Evolutionary conservation across 2,888 invertebrate species (phyloP), one percentile per base, ranked within the genome.

Genomic region (Kuschelorhynchus macadamiae): DNA sequence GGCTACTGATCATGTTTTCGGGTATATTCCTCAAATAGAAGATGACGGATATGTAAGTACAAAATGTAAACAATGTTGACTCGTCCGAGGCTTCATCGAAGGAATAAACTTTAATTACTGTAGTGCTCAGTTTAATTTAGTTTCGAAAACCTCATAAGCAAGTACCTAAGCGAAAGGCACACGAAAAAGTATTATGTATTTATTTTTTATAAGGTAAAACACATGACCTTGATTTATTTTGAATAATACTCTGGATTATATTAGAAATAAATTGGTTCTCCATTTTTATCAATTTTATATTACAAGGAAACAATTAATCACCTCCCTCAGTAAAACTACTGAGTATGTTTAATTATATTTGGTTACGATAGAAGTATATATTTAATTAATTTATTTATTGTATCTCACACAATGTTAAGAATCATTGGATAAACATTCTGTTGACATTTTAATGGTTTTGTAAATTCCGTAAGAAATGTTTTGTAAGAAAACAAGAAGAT

Each of bases 1-100:
- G 84, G 84, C 83, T 78, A 78, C 82, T 71, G 82, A 83, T 73
- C 81, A 78, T 76, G 78, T 82, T 70, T 83, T 80, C 75, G 84
- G 84, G 63, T 84, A 82, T 73, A 80, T 81, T 72, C 83, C 84
- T 46, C 79, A 80, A 74, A 74, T 83, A 70, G 81, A 79, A 65
- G 76, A 78, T 67, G 82, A 83, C 75, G 82, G 81, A 76, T 81
- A 78, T 77, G 84, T 84, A 78, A 83, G 84, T 81, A 66, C 21
- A n/a, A 7, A 30, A 52, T 16, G 11, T 57, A 61, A 52, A 42
- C 49, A 46, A 25, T 18, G n/a, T n/a, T n/a, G n/a, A n/a, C n/a
- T n/a, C n/a, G n/a, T n/a, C n/a, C n/a, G n/a, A n/a, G n/a, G n/a
- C n/a, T n/a, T n/a, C n/a, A n/a, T n/a, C n/a, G n/a, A n/a, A n/a